Conservation (phyloP, 1,140 invertebrate genomes). For the Andricus grossulariae region DNA sequence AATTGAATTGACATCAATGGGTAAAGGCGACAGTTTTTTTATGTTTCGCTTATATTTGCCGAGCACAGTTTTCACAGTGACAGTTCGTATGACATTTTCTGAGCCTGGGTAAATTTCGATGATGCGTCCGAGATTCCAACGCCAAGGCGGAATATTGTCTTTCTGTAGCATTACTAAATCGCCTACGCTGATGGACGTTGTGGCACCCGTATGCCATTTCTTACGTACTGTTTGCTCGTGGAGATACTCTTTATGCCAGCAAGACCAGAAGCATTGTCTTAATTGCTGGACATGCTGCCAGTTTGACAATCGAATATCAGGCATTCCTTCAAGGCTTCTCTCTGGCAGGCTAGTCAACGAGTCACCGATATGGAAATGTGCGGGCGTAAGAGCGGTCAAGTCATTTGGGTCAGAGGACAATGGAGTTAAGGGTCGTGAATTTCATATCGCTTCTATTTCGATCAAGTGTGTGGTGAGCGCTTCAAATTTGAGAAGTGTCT, state of each 20-base stretch:
- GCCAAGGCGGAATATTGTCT: not conserved
- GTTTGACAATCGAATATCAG: not conserved
- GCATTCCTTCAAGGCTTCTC: no score
- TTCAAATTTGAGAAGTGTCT: not conserved
- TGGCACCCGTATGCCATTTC: not conserved
- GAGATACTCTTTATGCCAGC: no score
- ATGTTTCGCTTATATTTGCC: constrained; percentile 41
- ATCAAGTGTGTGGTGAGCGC: not conserved
- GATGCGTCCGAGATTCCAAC: constrained; percentile 53
- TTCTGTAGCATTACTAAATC: no score
- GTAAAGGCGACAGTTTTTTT: no score
- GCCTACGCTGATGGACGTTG: not conserved
- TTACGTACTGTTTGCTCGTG: not conserved
- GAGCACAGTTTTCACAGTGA: constrained; percentile 39
- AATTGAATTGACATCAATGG: not conserved
- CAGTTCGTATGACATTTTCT: constrained; percentile 44
- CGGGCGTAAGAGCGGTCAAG: not conserved
- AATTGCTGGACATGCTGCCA: constrained; percentile 12
- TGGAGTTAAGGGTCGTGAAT: not conserved
- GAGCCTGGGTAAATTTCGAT: constrained; percentile 32
- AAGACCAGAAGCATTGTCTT: constrained; percentile 1
- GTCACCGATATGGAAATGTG: not conserved
- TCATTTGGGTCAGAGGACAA: not conserved
- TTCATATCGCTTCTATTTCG: constrained; percentile 17
- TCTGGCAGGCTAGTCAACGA: constrained; percentile 7